Conservation (phyloP, 2,888 invertebrate species). For the Microctonus aethiopoides region DNA sequence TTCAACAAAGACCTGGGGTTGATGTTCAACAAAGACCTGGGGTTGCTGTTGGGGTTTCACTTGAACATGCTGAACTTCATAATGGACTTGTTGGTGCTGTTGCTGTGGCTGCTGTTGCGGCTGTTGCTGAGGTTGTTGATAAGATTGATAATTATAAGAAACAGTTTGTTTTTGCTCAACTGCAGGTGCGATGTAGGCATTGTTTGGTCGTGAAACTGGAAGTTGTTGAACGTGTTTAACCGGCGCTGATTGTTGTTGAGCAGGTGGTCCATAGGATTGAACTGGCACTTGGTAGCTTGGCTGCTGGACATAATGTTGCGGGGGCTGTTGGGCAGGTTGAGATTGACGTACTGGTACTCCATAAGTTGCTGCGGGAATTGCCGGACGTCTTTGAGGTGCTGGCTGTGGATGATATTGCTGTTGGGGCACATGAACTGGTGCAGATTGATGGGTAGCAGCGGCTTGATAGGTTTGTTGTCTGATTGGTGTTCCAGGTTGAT, state of each 20-base stretch:
- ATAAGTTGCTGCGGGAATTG: conserved; percentile 13
- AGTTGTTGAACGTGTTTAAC: conserved; percentile 16
- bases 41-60: background rate
- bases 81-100: background rate
- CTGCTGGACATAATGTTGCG: background rate
- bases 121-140: conserved; percentile 1
- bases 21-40: too few relatives aligned
- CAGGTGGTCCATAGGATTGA: conserved; percentile 10
- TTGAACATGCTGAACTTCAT: conserved; percentile 7
- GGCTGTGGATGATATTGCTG: background rate
- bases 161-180: conserved; percentile 23
- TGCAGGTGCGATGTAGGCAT: conserved; percentile 18
- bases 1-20: background rate
- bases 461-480: conserved; percentile 2
- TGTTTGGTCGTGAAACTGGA: background rate
- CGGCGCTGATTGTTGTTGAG: background rate
- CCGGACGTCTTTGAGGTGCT: background rate
- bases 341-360: conserved; percentile 12
- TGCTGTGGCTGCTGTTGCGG: background rate
- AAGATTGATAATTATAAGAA: background rate
- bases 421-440: conserved; percentile 9
- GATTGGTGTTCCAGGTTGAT: conserved; percentile 39
- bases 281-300: background rate
- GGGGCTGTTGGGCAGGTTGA: background rate
- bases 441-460: conserved; percentile 2